Evolutionary conservation across 2,113 vertebrate genomes (phyloP).

Genomic region (Sapayoa aenigma): DNA sequence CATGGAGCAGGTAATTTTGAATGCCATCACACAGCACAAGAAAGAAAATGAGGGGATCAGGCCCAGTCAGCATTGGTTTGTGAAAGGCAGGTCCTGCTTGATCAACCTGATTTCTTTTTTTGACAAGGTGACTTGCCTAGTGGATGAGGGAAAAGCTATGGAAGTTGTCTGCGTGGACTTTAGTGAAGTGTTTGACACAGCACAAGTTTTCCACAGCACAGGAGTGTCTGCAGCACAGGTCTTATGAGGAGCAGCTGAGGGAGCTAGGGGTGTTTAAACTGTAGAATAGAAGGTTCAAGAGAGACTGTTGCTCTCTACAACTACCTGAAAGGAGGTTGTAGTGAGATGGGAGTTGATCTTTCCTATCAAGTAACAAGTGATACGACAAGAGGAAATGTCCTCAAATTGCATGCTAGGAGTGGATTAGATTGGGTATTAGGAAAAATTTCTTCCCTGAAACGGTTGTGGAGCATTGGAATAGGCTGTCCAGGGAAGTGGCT

Average conservation of each 20-base stretch:
- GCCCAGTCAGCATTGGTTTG: neutral
- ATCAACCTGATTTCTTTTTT: neutral
- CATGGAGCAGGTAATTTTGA: neutral
- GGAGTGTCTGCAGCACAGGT: neutral
- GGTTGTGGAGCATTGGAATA: neutral
- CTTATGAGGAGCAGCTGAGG: neutral
- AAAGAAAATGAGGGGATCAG: neutral
- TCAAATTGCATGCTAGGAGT: neutral
- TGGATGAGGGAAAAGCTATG: neutral
- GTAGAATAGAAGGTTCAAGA: neutral
- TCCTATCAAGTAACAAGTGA: neutral
- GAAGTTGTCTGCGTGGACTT: neutral
- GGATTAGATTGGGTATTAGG: neutral
- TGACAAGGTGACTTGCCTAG: neutral
- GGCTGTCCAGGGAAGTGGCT: neutral
- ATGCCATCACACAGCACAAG: neutral
- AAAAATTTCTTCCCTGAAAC: neutral
- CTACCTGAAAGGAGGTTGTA: neutral
- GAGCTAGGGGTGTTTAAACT: too few species aligned
- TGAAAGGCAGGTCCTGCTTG: neutral
- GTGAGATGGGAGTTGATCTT: rapidly evolving
- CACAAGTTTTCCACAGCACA: neutral
- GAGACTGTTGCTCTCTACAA: rapidly evolving
- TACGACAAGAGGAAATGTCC: too few species aligned
- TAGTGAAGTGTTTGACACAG: neutral